phyloP scores from a whole-genome alignment of 1,140 invertebrate genomes.

The Macrobrachium nipponense region DNA sequence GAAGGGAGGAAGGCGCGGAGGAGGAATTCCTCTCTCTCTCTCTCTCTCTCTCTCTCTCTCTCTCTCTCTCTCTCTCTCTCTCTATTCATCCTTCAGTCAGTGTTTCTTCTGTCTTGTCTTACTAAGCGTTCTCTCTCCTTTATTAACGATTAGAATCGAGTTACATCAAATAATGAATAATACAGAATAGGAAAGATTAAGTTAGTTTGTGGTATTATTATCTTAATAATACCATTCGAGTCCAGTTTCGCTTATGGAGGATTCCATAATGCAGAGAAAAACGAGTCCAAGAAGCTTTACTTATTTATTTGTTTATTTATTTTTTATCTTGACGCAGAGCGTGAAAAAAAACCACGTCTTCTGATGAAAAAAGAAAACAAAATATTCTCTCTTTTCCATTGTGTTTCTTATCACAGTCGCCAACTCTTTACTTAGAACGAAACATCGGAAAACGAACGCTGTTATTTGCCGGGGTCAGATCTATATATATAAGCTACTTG shows the following conservation, averaged over 20 bases:
- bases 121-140: background rate
- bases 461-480: background rate
- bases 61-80: conserved; percentile 65
- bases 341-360: too few relatives aligned
- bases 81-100: background rate
- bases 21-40: conserved; percentile 11
- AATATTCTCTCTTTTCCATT: background rate
- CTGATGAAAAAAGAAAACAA: too few relatives aligned
- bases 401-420: background rate
- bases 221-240: too few relatives aligned
- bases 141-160: too few relatives aligned
- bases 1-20: conserved; percentile 35
- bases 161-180: background rate
- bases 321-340: too few relatives aligned
- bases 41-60: conserved; percentile 67
- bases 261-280: too few relatives aligned
- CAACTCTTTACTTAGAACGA: background rate
- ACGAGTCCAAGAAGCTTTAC: too few relatives aligned
- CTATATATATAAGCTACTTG: too few relatives aligned
- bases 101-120: background rate
- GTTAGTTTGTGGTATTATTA: too few relatives aligned
- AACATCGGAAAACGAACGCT: background rate
- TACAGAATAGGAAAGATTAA: too few relatives aligned
- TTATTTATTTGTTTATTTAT: too few relatives aligned
- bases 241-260: too few relatives aligned